Conservation (phyloP, 1,140 invertebrate genomes). For the Danaus plexippus region DNA sequence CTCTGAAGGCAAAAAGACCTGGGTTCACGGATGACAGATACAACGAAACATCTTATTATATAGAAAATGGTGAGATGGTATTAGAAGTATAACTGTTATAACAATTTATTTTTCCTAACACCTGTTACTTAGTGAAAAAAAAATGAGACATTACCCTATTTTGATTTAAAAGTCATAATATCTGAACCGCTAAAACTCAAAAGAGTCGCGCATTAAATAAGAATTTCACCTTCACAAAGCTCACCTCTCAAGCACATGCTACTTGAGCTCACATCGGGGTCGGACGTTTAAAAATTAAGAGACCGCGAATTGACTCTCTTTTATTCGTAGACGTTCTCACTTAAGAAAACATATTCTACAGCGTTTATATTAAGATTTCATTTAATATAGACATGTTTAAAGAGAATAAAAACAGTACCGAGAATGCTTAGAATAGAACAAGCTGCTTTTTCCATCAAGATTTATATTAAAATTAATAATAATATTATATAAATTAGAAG, state of each 20-base stretch:
- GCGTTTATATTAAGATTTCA: too few relatives aligned
- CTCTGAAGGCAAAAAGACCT: constrained; percentile 91
- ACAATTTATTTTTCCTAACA: not conserved
- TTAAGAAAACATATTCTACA: too few relatives aligned
- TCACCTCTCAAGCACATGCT: not conserved
- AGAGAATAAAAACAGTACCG: too few relatives aligned
- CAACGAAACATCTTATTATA: constrained; percentile 96
- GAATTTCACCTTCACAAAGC: too few relatives aligned
- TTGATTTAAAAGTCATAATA: too few relatives aligned
- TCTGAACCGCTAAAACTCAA: too few relatives aligned
- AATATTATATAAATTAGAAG: too few relatives aligned
- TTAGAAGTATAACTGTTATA: not conserved
- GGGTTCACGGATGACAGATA: constrained; percentile 94
- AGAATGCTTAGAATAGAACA: too few relatives aligned
- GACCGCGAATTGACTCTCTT: constrained; percentile 8
- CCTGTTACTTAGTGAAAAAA: not conserved
- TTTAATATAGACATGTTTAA: too few relatives aligned
- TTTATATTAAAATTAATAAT: not conserved
- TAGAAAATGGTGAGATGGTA: constrained; percentile 89
- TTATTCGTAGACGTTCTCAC: too few relatives aligned
- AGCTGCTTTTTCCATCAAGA: too few relatives aligned
- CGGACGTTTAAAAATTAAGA: constrained; percentile 15
- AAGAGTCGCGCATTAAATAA: too few relatives aligned
- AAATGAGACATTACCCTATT: not conserved
- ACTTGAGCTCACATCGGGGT: constrained; percentile 5